Base-by-base conservation (phyloP, 1,140 invertebrate species). In the Trachelipus rathkii region DNA sequence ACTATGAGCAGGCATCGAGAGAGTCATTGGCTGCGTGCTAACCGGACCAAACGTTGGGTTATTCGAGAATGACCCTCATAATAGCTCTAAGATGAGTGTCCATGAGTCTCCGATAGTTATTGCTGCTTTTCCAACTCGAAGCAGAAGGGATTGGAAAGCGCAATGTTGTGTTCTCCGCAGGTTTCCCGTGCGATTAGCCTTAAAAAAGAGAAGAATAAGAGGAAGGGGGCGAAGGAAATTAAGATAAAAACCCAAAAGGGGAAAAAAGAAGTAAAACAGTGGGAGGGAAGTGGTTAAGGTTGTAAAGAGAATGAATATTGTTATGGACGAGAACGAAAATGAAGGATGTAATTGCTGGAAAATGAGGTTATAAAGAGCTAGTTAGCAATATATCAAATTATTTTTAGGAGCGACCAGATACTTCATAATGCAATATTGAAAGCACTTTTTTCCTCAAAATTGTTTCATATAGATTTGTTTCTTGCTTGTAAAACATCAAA, bases 91-190 rank as follows among this genome's bases (percentile, higher is more conserved):
- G 50, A 60, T 60, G 50, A 19, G 50, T 60, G 50, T 60, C 50
- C 50, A 60, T 60, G 50, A 60, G 50, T 60, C 50, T 60, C 50
- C 50, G 50, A 60, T 60, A 60, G 50, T 60, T 60, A 60, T 60
- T 60, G 50, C 50, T 60, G 50, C 50, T 8, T 60, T 60, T 8
- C 50, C 9, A 15, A 13, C 19, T 19, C 11, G 11, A 1, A 60
- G 11, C 11, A 60, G 50, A 19, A 60, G 50, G 50, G 50, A 60
- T 60, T 60, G 50, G 50, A 60, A 60, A 60, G 50, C 50, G 19
- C 11, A 60, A 60, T 60, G 50, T 19, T 60, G 50, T 60, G 50
- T 60, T 60, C 50, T 60, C 50, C 8, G 50, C 50, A 60, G 50
- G 50, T 60, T 60, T 19, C 19, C 50, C 11, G 11, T 60, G 2